Evolutionary conservation across 2,797 vertebrate species (phyloP), one percentile per base, ranked within the genome.

Genomic region (Epinephelus awoara): DNA sequence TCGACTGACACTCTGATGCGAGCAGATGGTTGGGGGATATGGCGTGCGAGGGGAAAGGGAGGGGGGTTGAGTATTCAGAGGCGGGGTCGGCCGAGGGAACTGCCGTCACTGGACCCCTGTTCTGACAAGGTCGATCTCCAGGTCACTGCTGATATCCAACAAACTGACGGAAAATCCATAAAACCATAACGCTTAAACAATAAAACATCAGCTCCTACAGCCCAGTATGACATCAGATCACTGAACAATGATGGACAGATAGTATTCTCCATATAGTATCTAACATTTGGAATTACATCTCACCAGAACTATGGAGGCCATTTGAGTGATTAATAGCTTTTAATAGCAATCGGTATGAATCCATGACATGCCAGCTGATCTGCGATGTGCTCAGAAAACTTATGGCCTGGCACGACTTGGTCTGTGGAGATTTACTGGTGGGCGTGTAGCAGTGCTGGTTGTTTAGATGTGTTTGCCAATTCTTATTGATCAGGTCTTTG

Each of bases 131-230:
- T 94, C 86, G 80, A 88, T 86, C 89, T 89, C 62, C 85, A 82
- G 93, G 91, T 92, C 92, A 89, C 75, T 67, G 82, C 86, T 85
- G 88, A 93, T 84, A 86, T 92, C 86, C 72, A 86, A 88, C 85
- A 86, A 84, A 71, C 63, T 92, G 93, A 93, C 88, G 90, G 90
- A 65, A 94, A 93, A 93, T 94, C 91, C 77, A 94, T 93, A 77
- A 85, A 82, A 88, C 79, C 85, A 88, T 92, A 85, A 89, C 75
- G 73, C 85, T 93, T 91, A 93, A 94, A 94, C 90, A 90, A 93
- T 95, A 94, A 93, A 94, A 85, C 85, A 77, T 89, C 57, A 64
- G 88, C 88, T 88, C 80, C 67, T 82, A 83, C 86, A 82, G 86
- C 73, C 85, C 82, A 70, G 76, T 72, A 76, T 79, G 89, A 94